Conservation (phyloP, 2,888 invertebrate genomes). For the Chloroclystis v-ata region DNA sequence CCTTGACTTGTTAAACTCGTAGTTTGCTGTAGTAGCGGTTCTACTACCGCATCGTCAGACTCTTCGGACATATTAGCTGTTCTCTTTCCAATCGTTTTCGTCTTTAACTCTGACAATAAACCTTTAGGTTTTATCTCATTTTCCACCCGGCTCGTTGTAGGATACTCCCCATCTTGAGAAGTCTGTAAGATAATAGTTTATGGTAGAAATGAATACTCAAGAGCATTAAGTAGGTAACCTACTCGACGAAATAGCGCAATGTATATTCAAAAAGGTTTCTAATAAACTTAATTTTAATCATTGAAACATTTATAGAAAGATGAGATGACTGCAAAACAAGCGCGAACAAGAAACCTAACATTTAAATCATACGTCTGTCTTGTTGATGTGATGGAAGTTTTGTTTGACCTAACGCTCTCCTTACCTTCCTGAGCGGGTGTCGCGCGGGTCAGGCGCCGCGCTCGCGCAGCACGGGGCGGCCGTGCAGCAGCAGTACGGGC, state of each 20-base stretch:
- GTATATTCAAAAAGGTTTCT: too few relatives aligned
- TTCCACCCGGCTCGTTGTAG: constrained; percentile 65
- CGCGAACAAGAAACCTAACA: too few relatives aligned
- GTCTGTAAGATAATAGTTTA: constrained; percentile 46
- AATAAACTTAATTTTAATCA: too few relatives aligned
- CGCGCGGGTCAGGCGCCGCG: constrained; percentile 74
- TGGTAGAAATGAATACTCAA: not conserved
- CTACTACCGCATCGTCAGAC: constrained; percentile 62
- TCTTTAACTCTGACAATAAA: constrained; percentile 62
- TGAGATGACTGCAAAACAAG: too few relatives aligned
- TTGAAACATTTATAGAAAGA: too few relatives aligned
- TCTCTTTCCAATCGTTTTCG: constrained; percentile 62
- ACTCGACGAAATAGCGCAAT: too few relatives aligned
- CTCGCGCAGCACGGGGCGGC: constrained; percentile 76
- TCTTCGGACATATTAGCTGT: constrained; percentile 60
- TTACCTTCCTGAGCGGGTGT: constrained; percentile 68
- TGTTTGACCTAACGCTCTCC: too few relatives aligned
- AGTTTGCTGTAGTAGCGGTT: constrained; percentile 64
- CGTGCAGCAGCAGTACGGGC: constrained; percentile 71
- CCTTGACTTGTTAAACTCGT: constrained; percentile 53
- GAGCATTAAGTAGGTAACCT: too few relatives aligned
- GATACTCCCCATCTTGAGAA: constrained; percentile 66
- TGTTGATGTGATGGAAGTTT: too few relatives aligned
- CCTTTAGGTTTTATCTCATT: constrained; percentile 57
- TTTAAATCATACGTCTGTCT: too few relatives aligned